Evolutionary conservation across 2,797 vertebrate genomes (phyloP).

Genomic region (Lindbergichthys nudifrons): DNA sequence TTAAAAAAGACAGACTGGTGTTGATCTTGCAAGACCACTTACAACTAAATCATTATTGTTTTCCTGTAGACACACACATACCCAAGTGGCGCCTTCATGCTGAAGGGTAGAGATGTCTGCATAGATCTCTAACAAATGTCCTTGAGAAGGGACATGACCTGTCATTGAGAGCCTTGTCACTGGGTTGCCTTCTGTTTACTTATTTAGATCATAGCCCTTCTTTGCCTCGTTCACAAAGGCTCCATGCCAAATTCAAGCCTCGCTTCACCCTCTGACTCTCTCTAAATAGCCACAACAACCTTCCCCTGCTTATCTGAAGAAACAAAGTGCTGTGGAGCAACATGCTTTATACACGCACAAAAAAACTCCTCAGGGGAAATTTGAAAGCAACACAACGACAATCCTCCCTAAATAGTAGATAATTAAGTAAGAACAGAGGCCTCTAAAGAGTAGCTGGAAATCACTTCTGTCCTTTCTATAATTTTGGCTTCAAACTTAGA

Average conservation of each 20-base stretch:
- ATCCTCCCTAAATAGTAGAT: conserved; percentile 5
- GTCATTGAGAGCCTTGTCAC: conserved; percentile 30
- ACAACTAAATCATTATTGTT: not conserved
- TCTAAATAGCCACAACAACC: conserved; percentile 18
- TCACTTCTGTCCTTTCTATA: not conserved
- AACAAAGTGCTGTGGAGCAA: conserved; percentile 17
- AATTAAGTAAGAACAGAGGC: not conserved
- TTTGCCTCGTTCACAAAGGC: conserved; percentile 31
- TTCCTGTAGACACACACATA: conserved; percentile 14
- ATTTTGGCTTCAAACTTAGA: not conserved
- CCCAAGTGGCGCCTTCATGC: conserved; percentile 62
- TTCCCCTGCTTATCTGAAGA: conserved; percentile 18
- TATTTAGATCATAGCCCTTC: conserved; percentile 12
- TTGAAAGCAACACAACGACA: conserved; percentile 4
- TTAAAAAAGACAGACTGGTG: not conserved
- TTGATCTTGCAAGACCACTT: not conserved
- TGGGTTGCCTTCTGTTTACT: conserved; percentile 25
- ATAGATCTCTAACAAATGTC: conserved; percentile 33
- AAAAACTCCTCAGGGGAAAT: conserved; percentile 11
- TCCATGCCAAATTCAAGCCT: conserved; percentile 8
- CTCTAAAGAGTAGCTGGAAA: not conserved
- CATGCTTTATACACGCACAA: conserved; percentile 2
- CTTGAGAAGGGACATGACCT: conserved; percentile 33
- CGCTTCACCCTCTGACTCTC: conserved; percentile 18
- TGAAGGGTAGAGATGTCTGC: conserved; percentile 45